Evolutionary conservation across 2,888 invertebrate genomes (phyloP).

Genomic region (Portevinia maculata): DNA sequence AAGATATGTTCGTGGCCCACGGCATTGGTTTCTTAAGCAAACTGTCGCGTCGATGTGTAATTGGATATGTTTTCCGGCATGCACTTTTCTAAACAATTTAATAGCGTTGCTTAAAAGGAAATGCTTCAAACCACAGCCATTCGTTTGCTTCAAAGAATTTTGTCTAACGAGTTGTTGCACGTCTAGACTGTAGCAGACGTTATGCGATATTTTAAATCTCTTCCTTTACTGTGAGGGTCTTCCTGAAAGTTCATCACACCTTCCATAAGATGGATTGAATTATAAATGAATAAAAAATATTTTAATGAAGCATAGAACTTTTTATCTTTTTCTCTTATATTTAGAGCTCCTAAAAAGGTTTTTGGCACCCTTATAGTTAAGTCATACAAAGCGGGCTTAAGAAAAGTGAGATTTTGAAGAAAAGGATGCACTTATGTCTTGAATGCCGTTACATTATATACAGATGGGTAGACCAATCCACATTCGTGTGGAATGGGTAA

Average conservation of each 20-base stretch:
- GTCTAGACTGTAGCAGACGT: slow-evolving; percentile 50
- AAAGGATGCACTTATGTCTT: too few species aligned
- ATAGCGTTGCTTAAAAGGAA: slow-evolving; percentile 7
- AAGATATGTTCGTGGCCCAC: neutral
- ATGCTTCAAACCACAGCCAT: neutral
- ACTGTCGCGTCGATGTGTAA: neutral
- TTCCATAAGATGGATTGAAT: too few species aligned
- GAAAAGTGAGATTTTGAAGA: too few species aligned
- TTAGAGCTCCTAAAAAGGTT: too few species aligned
- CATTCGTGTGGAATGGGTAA: too few species aligned
- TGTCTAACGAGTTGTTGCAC: slow-evolving; percentile 3
- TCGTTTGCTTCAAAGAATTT: neutral
- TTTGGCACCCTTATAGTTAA: too few species aligned
- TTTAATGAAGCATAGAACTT: too few species aligned
- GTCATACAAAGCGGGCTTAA: too few species aligned
- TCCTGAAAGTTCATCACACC: neutral
- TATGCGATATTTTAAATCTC: slow-evolving; percentile 30
- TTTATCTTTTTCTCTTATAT: too few species aligned
- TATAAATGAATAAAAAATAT: too few species aligned
- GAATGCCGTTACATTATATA: too few species aligned
- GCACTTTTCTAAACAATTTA: slow-evolving; percentile 3
- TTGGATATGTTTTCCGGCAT: neutral
- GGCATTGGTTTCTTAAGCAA: slow-evolving; percentile 33
- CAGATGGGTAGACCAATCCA: too few species aligned
- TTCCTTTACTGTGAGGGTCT: neutral